Conservation (phyloP, 2,797 vertebrate species). For the Dallia pectoralis region DNA sequence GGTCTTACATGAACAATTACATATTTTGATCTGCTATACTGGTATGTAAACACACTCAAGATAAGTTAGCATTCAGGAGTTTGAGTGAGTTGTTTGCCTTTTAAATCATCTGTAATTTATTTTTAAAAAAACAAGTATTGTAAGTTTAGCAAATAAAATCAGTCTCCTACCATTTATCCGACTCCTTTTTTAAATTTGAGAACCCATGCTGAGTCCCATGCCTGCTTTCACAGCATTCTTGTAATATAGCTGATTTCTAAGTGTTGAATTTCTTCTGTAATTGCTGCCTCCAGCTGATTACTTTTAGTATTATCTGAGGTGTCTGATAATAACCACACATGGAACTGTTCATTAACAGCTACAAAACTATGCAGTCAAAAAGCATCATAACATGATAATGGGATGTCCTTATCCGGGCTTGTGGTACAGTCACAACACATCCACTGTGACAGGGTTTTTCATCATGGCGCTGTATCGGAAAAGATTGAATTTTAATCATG, state of each 20-base stretch:
- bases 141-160: slow-evolving; percentile 56
- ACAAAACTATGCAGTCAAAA: neutral
- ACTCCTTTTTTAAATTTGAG: neutral
- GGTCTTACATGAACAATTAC: slow-evolving; percentile 40
- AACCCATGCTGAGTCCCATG: neutral
- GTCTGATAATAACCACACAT: too few species aligned
- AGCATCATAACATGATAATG: neutral
- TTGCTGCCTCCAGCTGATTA: too few species aligned
- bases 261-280: too few species aligned
- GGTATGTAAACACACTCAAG: slow-evolving; percentile 15
- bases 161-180: slow-evolving; percentile 29
- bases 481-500: neutral
- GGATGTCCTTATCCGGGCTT: neutral
- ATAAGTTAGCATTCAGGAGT: slow-evolving; percentile 41
- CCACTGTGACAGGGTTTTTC: neutral
- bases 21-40: slow-evolving; percentile 19
- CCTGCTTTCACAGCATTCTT: neutral
- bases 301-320: too few species aligned
- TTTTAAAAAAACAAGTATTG: slow-evolving; percentile 72
- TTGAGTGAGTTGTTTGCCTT: slow-evolving; percentile 56
- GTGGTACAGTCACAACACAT: neutral
- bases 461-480: neutral
- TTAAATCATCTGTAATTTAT: slow-evolving; percentile 78
- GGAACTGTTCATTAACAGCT: neutral
- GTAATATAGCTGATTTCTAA: too few species aligned